These are phyloP conservation scores for Synanthedon formicaeformis DNA, from an alignment of 2,888 invertebrate genomes.

Conservation along the genomic window DNA sequence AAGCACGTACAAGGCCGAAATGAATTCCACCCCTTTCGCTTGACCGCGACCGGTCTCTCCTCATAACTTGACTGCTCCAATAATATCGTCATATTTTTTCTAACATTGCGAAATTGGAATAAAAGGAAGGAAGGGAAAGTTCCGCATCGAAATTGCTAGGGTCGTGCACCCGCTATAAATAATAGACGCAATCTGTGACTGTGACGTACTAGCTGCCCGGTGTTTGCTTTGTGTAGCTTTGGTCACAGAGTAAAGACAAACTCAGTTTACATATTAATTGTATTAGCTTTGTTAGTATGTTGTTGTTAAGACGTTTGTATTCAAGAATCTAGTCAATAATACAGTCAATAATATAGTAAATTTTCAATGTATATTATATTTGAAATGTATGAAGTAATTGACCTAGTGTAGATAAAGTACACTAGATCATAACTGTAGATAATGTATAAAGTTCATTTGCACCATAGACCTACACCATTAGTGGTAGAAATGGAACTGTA, in stretches of 20 bases:
- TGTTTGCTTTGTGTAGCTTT: background rate
- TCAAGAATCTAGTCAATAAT: too few species aligned
- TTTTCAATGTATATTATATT: too few species aligned
- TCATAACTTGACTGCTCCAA: constrained; percentile 54
- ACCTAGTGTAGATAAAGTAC: too few species aligned
- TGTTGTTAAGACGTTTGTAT: too few species aligned
- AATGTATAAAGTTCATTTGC: too few species aligned
- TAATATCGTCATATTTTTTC: constrained; percentile 68
- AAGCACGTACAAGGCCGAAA: constrained; percentile 11
- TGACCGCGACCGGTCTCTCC: constrained; percentile 40
- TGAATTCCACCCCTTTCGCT: constrained; percentile 46
- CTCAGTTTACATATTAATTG: background rate
- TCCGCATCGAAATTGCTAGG: constrained; percentile 55
- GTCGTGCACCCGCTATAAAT: constrained; percentile 57
- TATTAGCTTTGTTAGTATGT: too few species aligned
- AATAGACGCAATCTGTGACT: constrained; percentile 62
- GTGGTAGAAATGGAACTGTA: too few species aligned
- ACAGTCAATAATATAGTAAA: too few species aligned
- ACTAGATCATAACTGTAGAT: too few species aligned
- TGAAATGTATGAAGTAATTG: too few species aligned
- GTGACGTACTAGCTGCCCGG: constrained; percentile 11
- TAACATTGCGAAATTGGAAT: constrained; percentile 62
- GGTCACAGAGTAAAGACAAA: background rate
- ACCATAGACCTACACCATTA: too few species aligned
- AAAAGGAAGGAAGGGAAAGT: constrained; percentile 55